A percentile compares a stretch with the other conserved stretches of the same genome.
Conservation (phyloP, 1,140 invertebrate genomes). For the Tetraneura akinire region DNA sequence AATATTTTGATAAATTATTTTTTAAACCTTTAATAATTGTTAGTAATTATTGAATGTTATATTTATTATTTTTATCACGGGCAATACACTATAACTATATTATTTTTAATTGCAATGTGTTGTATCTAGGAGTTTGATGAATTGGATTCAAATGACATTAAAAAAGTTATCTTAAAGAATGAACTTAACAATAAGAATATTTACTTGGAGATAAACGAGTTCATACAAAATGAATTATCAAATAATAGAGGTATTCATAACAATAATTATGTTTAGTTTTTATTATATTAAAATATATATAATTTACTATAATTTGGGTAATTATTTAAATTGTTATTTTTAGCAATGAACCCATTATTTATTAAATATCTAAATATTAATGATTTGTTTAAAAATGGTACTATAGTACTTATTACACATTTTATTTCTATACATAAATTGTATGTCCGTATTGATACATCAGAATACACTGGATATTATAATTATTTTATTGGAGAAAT, state of each 20-base stretch:
- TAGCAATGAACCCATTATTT: background rate
- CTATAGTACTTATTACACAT: background rate
- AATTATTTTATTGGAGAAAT: background rate
- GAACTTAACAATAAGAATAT: background rate
- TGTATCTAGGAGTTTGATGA: background rate
- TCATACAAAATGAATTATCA: background rate
- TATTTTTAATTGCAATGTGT: background rate
- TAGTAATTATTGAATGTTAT: background rate
- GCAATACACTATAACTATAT: background rate
- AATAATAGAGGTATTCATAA: background rate
- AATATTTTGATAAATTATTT: background rate
- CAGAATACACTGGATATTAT: background rate
- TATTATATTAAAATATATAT: background rate
- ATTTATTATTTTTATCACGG: background rate
- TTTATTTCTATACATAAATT: background rate
- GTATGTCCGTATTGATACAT: background rate
- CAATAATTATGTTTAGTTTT: background rate
- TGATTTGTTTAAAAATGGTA: background rate
- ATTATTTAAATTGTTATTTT: background rate
- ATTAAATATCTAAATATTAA: background rate
- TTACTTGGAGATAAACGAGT: background rate
- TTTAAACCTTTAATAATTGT: slow-evolving; percentile 15
- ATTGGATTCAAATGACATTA: background rate
- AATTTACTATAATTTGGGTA: background rate
- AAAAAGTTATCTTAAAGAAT: background rate